Percentiles rank a stretch among this genome's conserved stretches.
These are phyloP conservation scores for Tetragonula carbonaria DNA, from an alignment of 2,888 invertebrate species.

Conservation along the genomic window DNA sequence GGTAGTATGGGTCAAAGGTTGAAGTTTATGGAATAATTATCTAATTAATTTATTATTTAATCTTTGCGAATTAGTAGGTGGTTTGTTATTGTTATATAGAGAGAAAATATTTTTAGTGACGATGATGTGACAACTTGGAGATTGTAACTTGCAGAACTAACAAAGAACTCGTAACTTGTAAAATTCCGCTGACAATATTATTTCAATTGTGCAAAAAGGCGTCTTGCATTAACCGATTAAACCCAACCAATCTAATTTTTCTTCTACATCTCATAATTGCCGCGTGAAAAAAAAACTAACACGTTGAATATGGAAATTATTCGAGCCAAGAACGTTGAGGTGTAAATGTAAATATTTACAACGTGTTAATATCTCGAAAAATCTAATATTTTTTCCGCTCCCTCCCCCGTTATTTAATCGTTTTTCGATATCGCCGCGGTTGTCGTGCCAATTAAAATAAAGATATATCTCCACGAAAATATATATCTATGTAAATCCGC, in stretches of 20 bases:
- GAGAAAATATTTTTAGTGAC: not conserved
- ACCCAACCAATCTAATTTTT: no score
- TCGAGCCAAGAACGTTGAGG: not conserved
- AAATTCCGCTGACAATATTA: not conserved
- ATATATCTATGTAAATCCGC: conserved; percentile 34
- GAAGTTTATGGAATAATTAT: no score
- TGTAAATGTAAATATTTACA: not conserved
- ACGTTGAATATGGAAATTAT: not conserved
- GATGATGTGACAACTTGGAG: not conserved
- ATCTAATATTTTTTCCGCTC: not conserved
- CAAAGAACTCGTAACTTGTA: not conserved
- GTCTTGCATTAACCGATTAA: not conserved
- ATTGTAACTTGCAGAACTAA: not conserved
- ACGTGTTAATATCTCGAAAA: not conserved
- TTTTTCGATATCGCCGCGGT: conserved; percentile 4
- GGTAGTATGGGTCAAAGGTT: no score
- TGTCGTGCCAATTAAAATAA: conserved; percentile 36
- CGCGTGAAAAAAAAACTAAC: not conserved
- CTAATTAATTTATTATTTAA: no score
- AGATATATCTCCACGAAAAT: conserved; percentile 21
- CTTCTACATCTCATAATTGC: not conserved
- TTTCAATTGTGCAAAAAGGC: not conserved
- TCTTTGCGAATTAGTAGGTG: not conserved
- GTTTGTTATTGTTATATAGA: not conserved
- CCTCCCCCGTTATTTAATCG: not conserved